Percentiles rank a stretch among this genome's conserved stretches.
Conservation (phyloP, 2,113 vertebrate species). For the Crocuta crocuta region DNA sequence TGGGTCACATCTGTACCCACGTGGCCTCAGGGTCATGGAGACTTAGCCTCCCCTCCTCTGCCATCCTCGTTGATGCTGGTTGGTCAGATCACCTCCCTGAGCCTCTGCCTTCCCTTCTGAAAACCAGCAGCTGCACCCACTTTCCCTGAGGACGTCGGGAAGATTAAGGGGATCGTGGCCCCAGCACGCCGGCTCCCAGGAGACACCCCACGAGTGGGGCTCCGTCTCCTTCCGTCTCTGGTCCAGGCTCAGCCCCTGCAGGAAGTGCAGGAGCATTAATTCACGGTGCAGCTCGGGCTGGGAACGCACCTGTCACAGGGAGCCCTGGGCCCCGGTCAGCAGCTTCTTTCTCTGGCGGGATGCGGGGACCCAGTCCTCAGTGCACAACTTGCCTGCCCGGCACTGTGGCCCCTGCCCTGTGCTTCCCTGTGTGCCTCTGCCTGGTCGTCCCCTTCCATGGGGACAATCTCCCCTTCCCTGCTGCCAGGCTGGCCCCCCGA, state of each 20-base stretch:
- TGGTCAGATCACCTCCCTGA: not conserved
- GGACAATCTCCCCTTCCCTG: not conserved
- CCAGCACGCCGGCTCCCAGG: fast-evolving
- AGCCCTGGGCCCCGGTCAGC: not conserved
- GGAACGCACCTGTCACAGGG: not conserved
- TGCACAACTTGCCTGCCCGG: not conserved
- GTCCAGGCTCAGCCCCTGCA: not conserved
- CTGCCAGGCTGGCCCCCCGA: not conserved
- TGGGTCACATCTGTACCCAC: too few species aligned
- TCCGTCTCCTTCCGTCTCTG: not conserved
- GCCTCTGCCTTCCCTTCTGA: not conserved
- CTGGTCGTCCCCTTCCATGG: not conserved
- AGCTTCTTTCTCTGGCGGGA: not conserved
- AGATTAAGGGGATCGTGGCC: not conserved
- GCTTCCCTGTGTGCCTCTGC: not conserved
- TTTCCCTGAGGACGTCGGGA: not conserved
- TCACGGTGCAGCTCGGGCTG: not conserved
- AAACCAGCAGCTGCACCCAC: not conserved
- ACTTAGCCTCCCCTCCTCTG: not conserved
- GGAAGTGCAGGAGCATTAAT: not conserved
- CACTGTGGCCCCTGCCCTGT: not conserved
- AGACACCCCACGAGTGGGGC: fast-evolving
- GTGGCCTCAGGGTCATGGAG: not conserved
- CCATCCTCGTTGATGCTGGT: fast-evolving
- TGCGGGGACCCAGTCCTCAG: not conserved